Evolutionary conservation across 2,888 invertebrate species (phyloP).

Genomic region (Baccha elongata): DNA sequence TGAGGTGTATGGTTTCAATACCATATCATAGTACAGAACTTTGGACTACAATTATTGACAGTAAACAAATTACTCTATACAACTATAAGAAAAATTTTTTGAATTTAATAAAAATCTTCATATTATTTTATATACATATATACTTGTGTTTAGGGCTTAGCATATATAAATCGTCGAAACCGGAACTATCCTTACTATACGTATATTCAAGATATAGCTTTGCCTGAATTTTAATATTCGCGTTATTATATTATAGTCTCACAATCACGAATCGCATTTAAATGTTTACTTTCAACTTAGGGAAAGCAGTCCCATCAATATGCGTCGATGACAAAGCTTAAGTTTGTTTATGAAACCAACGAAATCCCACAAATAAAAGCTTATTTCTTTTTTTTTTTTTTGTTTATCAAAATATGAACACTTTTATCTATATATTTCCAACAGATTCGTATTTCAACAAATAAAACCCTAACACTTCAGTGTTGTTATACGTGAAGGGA

Average conservation of each 20-base stretch:
- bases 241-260: constrained; percentile 34
- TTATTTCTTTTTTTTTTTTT: constrained; percentile 44
- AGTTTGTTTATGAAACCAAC: constrained; percentile 50
- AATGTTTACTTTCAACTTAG: constrained; percentile 61
- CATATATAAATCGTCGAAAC: too few species aligned
- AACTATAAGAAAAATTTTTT: too few species aligned
- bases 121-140: too few species aligned
- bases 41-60: too few species aligned
- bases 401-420: constrained; percentile 45
- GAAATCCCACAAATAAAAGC: constrained; percentile 63
- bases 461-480: constrained; percentile 69
- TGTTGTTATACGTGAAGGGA: constrained; percentile 65
- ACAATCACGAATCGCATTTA: constrained; percentile 54
- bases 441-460: constrained; percentile 51
- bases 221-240: background rate
- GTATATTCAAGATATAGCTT: background rate
- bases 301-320: constrained; percentile 48
- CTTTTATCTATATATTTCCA: constrained; percentile 39
- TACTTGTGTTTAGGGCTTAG: too few species aligned
- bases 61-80: too few species aligned
- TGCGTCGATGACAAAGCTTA: constrained; percentile 33
- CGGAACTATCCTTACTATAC: too few species aligned
- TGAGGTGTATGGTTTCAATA: too few species aligned
- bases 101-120: too few species aligned
- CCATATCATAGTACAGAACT: too few species aligned